A percentile compares a stretch with the other conserved stretches of the same genome.
Evolutionary conservation across 37 sponge, comb jelly and placozoan genomes (phyloP).

Genomic region (Geodia barretti): DNA sequence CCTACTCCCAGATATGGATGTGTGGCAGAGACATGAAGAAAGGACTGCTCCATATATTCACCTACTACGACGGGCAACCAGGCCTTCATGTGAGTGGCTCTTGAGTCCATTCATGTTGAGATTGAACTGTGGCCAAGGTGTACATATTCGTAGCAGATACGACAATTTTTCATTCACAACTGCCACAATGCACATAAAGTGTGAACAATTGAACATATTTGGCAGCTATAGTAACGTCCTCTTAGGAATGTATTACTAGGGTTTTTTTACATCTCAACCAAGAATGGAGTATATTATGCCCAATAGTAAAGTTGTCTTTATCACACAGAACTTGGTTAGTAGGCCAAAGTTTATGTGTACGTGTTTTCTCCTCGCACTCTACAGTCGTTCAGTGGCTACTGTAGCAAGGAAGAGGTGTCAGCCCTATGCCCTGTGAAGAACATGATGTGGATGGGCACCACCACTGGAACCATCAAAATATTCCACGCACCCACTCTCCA

Average conservation of each 20-base stretch:
- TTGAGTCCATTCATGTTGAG: too few relatives aligned
- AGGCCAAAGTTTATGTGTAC: too few relatives aligned
- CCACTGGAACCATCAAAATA: constrained; percentile 37
- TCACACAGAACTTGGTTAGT: too few relatives aligned
- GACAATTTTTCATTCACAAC: not conserved
- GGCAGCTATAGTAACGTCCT: too few relatives aligned
- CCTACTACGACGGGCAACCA: constrained; percentile 50
- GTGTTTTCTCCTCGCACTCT: too few relatives aligned
- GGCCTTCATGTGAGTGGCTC: constrained; percentile 59
- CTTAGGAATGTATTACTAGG: too few relatives aligned
- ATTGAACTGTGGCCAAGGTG: too few relatives aligned
- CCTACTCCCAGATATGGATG: constrained; percentile 77
- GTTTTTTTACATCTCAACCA: too few relatives aligned
- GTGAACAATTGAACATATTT: not conserved
- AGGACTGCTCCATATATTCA: constrained; percentile 65
- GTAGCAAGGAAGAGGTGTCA: constrained; percentile 48
- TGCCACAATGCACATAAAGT: not conserved
- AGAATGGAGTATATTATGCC: too few relatives aligned
- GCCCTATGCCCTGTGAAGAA: constrained; percentile 56
- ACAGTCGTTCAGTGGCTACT: constrained; percentile 55
- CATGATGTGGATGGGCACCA: constrained; percentile 73
- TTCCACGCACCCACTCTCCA: constrained; percentile 53
- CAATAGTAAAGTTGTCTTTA: too few relatives aligned
- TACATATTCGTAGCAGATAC: not conserved
- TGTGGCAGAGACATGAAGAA: constrained; percentile 79